Evolutionary conservation across 2,797 vertebrate genomes (phyloP), one percentile per base, ranked within the genome.

Genomic region (Lophotriccus pileatus): DNA sequence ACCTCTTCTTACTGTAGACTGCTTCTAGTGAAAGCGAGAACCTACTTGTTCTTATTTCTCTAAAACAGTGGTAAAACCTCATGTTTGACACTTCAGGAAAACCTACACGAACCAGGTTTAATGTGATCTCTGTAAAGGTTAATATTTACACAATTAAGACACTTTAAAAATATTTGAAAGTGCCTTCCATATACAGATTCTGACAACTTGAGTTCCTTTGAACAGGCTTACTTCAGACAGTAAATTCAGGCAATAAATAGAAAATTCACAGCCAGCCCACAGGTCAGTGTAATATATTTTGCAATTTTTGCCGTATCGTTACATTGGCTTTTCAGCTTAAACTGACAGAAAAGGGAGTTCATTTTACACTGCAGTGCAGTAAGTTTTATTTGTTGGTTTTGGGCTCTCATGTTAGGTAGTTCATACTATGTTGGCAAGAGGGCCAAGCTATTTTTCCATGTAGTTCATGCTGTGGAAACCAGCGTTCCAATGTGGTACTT

Each of bases 361-460:
- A 87, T 87, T 79, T 88, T 60, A 82, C 83, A 78, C 74, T 70
- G 77, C 55, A 27, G 30, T 59, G 56, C 94, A 96, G 89, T 94
- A 91, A 94, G 63, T 94, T 94, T 90, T 94, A 94, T 91, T 90
- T 96, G 95, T 91, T 96, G 70, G 0, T 94, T 94, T 97, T 96
- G 96, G 95, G 91, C 74, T 82, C 77, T 74, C 20, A 5, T 64
- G n/a, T 77, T 94, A 93, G 94, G 91, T 76, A 94, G 83, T 27
- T 37, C 85, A 90, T 88, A 64, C 94, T 91, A 56, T 67, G 47
- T 52, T 97, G 93, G 95, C 87, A 90, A 76, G 85, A 70, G 82
- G 25, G 28, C 77, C 60, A 55, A 25, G 41, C 83, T 88, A 8
- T 94, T 96, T 97, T 97, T 97, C 95, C 95, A 80, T 94, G 93